A percentile compares a stretch with the other conserved stretches of the same genome.
Conservation (phyloP, 2,113 vertebrate species). For the Epinephelus moara region DNA sequence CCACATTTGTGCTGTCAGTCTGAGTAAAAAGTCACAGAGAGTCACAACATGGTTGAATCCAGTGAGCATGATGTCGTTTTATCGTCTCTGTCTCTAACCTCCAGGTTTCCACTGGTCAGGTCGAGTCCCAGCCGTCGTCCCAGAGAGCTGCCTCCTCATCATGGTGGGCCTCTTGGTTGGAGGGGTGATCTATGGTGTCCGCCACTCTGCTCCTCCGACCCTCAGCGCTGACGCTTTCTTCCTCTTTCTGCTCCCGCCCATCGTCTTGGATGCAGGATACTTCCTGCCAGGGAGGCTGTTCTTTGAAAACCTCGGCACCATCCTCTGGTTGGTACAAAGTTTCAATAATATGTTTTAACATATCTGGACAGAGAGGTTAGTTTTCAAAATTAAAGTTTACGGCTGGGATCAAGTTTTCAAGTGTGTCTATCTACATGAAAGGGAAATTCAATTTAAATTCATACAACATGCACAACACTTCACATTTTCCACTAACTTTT, state of each 20-base stretch:
- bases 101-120: conserved; percentile 88
- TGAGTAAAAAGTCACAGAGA: neutral
- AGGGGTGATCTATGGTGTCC: conserved; percentile 86
- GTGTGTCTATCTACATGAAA: no score
- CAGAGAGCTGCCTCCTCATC: conserved; percentile 88
- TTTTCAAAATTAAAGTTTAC: no score
- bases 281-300: conserved; percentile 89
- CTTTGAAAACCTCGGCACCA: conserved; percentile 88
- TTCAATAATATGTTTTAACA: no score
- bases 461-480: no score
- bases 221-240: conserved; percentile 89
- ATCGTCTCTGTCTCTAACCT: neutral
- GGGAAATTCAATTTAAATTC: no score
- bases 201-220: conserved; percentile 84
- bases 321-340: conserved; percentile 63
- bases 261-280: conserved; percentile 88
- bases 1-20: neutral
- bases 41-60: neutral
- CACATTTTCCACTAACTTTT: no score
- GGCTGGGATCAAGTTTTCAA: no score
- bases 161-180: conserved; percentile 89
- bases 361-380: no score
- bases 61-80: neutral
- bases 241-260: conserved; percentile 89
- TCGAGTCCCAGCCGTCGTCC: conserved; percentile 86